phyloP scores from a whole-genome alignment of 1,140 invertebrate species.

The Saccostrea echinata region DNA sequence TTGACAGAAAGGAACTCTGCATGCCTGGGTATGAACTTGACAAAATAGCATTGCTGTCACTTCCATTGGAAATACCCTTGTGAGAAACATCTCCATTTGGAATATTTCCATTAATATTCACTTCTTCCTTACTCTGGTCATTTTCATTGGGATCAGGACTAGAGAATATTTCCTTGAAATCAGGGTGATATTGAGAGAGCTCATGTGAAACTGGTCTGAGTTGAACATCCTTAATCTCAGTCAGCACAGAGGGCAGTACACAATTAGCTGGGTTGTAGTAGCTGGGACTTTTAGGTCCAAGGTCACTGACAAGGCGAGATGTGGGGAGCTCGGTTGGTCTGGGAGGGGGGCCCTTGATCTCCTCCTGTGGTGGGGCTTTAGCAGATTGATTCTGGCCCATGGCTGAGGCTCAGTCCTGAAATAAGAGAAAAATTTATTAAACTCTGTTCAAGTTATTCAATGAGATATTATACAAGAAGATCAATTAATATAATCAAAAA shows the following conservation, averaged over 20 bases:
- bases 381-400: conserved; percentile 56
- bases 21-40: conserved; percentile 36
- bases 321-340: conserved; percentile 48
- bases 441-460: background rate
- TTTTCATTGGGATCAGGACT: conserved; percentile 41
- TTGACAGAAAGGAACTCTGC: background rate
- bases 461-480: too few species aligned
- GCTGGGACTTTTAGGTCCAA: conserved; percentile 55
- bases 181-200: conserved; percentile 66
- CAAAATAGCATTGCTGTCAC: conserved; percentile 11
- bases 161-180: conserved; percentile 67
- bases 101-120: background rate
- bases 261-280: conserved; percentile 63
- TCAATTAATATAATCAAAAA: too few species aligned
- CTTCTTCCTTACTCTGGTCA: background rate
- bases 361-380: conserved; percentile 8
- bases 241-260: conserved; percentile 59
- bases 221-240: conserved; percentile 37
- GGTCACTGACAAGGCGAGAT: conserved; percentile 42
- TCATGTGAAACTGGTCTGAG: conserved; percentile 68
- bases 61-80: conserved; percentile 40
- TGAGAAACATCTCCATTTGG: conserved; percentile 19
- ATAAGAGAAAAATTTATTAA: conserved; percentile 1
- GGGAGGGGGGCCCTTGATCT: conserved; percentile 48
- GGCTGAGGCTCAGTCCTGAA: conserved; percentile 31